phyloP scores from a whole-genome alignment of 2,888 invertebrate species.

The Tiliacea aurago region DNA sequence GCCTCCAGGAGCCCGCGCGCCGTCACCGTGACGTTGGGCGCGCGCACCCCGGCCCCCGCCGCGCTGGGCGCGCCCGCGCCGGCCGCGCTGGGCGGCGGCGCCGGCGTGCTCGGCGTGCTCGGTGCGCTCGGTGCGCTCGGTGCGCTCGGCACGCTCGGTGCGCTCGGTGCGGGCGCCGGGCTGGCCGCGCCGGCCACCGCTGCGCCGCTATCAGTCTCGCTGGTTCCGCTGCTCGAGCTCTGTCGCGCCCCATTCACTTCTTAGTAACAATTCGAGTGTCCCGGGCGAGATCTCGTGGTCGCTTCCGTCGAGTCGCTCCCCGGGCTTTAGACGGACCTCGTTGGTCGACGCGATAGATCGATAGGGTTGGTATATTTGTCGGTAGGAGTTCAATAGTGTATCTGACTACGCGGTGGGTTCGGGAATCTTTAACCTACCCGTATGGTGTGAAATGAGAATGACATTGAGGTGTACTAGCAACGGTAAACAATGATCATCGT shows the following conservation, averaged over 20 bases:
- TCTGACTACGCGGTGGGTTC: slow-evolving; percentile 28
- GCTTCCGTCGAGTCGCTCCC: slow-evolving; percentile 52
- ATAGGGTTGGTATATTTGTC: slow-evolving; percentile 5
- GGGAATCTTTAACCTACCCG: slow-evolving; percentile 30
- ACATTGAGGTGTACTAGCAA: slow-evolving; percentile 52
- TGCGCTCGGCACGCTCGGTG: slow-evolving; percentile 51
- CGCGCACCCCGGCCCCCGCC: slow-evolving; percentile 87
- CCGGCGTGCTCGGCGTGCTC: slow-evolving; percentile 52
- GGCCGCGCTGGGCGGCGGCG: slow-evolving; percentile 67
- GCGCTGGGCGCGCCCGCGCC: slow-evolving; percentile 58
- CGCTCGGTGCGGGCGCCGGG: slow-evolving; percentile 49
- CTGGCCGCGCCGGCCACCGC: slow-evolving; percentile 59
- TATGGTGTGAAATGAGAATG: slow-evolving; percentile 32
- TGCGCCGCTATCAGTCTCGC: slow-evolving; percentile 66
- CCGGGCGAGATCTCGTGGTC: slow-evolving; percentile 51
- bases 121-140: slow-evolving; percentile 75
- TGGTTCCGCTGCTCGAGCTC: slow-evolving; percentile 74
- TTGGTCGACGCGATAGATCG: slow-evolving; percentile 15
- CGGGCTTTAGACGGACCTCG: slow-evolving; percentile 15
- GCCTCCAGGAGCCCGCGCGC: slow-evolving; percentile 91
- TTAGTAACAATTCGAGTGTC: slow-evolving; percentile 70
- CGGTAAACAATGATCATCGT: slow-evolving; percentile 38
- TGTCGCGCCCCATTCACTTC: slow-evolving; percentile 80
- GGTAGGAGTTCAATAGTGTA: slow-evolving; percentile 20
- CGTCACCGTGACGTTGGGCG: slow-evolving; percentile 93